Percentiles rank a stretch among this genome's conserved stretches.
Conservation (phyloP, 1,140 invertebrate genomes). For the Theocolax elegans region DNA sequence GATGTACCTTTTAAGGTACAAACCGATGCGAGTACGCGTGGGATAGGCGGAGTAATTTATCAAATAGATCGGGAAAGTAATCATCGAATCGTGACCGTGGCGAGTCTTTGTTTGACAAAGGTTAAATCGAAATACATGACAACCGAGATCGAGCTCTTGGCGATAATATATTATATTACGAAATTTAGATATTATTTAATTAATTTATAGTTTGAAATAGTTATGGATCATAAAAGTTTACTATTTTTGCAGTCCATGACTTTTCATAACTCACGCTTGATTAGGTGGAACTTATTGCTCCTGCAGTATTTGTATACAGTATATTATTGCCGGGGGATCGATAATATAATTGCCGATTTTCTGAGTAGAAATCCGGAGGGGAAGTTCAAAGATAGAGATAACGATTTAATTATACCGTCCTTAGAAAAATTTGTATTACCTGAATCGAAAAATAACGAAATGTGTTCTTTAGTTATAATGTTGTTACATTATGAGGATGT, state of each 20-base stretch:
- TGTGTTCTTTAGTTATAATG: no score
- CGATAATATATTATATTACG: constrained; percentile 6
- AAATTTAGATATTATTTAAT: constrained; percentile 17
- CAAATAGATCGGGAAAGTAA: not conserved
- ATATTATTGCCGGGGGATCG: not conserved
- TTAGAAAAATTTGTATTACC: not conserved
- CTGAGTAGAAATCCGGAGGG: not conserved
- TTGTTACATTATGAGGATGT: no score
- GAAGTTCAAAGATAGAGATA: not conserved
- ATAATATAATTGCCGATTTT: not conserved
- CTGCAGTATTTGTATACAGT: not conserved
- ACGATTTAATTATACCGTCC: not conserved
- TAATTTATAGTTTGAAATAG: constrained; percentile 2
- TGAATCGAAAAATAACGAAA: no score
- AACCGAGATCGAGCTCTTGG: constrained; percentile 12
- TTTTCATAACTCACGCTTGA: not conserved
- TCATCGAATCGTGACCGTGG: not conserved
- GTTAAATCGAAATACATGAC: constrained; percentile 14
- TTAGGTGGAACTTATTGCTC: not conserved
- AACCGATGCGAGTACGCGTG: not conserved
- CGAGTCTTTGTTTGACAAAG: not conserved
- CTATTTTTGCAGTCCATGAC: constrained; percentile 11
- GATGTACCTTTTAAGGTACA: no score
- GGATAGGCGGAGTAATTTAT: not conserved
- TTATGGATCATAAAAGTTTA: constrained; percentile 25